Evolutionary conservation across 2,113 vertebrate species (phyloP), one percentile per base, ranked within the genome.

Genomic region (Puntigrus tetrazona): DNA sequence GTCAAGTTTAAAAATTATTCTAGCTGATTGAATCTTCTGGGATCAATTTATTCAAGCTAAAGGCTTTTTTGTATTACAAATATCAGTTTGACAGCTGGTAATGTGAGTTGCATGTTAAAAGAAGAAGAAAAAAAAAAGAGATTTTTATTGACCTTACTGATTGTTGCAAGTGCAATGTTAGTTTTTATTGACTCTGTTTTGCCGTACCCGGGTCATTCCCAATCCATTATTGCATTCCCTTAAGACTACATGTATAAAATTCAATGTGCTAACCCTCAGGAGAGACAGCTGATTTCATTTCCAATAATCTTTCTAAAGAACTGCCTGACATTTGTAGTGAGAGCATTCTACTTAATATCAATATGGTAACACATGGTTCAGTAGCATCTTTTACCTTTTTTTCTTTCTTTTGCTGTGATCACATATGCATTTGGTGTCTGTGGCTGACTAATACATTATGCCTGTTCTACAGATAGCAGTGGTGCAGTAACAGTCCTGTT

Each of bases 391-490:
- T 41, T 72, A 2, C 10, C 69, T 25, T 43, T 72, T 70, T 72
- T 59, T 59, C n/a, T 43, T 22, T 27, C n/a, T 43, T 22, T 27
- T 70, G 65, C 79, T 70, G 45, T 70, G 45, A 47, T 81, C 9
- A 47, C 22, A 25, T n/a, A 69, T 36, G 61, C 27, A 69, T 50
- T 69, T 45, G n/a, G 57, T 80, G 55, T 34, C 52, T 81, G 13
- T 73, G 34, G 50, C 65, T 79, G 34, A 55, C n/a, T 75, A 85
- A 81, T 81, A 65, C 41, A 63, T 29, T 45, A 29, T 65, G 63
- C 41, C 57, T 80, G 3, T 25, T 11, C 10, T 43, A 47, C 63
- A 34, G 70, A 65, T 67, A 50, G 34, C 0, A n/a, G 47, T 18
- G 11, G 11, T 65, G 50, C 36, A 47, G 14, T 38, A 41, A 61